phyloP scores from a whole-genome alignment of 2,888 invertebrate species.

The Labia minor region DNA sequence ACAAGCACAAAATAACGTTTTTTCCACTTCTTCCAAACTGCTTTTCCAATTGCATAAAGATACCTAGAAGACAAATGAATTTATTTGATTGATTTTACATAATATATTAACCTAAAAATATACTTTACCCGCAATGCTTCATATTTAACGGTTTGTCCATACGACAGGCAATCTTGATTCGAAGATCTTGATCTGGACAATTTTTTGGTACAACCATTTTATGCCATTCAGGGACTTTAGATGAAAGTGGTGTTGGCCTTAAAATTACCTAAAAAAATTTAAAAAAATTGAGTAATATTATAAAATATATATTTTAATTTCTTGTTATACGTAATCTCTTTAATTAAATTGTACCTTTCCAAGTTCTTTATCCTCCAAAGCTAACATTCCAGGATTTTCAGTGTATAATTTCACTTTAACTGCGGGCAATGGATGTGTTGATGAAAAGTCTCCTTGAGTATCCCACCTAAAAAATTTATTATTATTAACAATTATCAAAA shows the following conservation, averaged over 20 bases:
- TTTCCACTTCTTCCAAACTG: conserved; percentile 99
- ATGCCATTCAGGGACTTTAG: conserved; percentile 95
- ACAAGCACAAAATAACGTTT: conserved; percentile 95
- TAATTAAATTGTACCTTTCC: conserved; percentile 68
- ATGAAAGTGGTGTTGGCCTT: conserved; percentile 75
- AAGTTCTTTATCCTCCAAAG: conserved; percentile 97
- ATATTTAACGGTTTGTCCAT: conserved; percentile 99
- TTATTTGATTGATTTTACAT: not conserved
- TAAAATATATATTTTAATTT: too few relatives aligned
- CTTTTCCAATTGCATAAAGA: conserved; percentile 86
- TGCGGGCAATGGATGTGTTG: conserved; percentile 89
- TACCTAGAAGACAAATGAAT: conserved; percentile 43
- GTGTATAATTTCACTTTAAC: conserved; percentile 97
- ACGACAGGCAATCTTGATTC: conserved; percentile 93
- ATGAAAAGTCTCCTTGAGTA: conserved; percentile 98
- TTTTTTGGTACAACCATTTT: conserved; percentile 94
- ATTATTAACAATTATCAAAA: not conserved
- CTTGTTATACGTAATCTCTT: too few relatives aligned
- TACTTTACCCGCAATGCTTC: conserved; percentile 91
- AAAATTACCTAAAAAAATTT: conserved; percentile 40
- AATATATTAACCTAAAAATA: too few relatives aligned
- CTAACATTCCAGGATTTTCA: conserved; percentile 92
- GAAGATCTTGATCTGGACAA: conserved; percentile 86
- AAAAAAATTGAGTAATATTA: not conserved
- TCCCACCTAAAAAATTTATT: conserved; percentile 71